Evolutionary conservation across 2,113 vertebrate species (phyloP), one percentile per base, ranked within the genome.

Genomic region (Agapornis roseicollis): DNA sequence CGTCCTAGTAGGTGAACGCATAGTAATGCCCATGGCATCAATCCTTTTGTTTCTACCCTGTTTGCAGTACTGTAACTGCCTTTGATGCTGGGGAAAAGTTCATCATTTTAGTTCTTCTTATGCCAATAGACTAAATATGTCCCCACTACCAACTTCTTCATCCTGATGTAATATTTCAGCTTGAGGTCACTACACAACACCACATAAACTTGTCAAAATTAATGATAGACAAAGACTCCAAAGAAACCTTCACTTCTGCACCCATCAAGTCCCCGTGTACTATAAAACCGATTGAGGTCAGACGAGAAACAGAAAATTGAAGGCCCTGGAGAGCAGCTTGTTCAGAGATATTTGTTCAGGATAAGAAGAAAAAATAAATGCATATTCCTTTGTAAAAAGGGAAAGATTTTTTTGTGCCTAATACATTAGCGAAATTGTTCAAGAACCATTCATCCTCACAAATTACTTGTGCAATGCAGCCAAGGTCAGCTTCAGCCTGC

Each of bases 401-500:
- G 93, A 81, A 88, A 74, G 10, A 20, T 52, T 61, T 64, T 92
- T 92, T 79, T 58, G 15, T 82, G 49, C 20, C 69, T 66, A 96
- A 81, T 35, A 47, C 25, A 20, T 71, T 56, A 86, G 42, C 94
- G 42, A 94, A 88, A 94, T 86, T 77, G 68, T 93, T 95, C 68
- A 94, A 90, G 90, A 90, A 74, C 27, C 90, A 78, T 80, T 96
- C 64, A 97, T 90, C 60, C 52, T 49, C 80, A 63, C 31, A 93
- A 90, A 93, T 73, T 64, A 95, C 47, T 82, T 81, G 53, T 81
- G 55, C 27, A 83, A 88, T 15, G 72, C 64, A 73, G 68, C n/a
- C 94, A 97, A 97, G 95, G 91, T 96, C 91, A 96, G 71, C 77
- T 83, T 94, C 90, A 95, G 85, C 31, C 91, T 91, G 70, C 70